Percentiles rank a stretch among this genome's conserved stretches.
These are phyloP conservation scores for Parapsyche elsis DNA, from an alignment of 1,140 invertebrate species.

Conservation along the genomic window DNA sequence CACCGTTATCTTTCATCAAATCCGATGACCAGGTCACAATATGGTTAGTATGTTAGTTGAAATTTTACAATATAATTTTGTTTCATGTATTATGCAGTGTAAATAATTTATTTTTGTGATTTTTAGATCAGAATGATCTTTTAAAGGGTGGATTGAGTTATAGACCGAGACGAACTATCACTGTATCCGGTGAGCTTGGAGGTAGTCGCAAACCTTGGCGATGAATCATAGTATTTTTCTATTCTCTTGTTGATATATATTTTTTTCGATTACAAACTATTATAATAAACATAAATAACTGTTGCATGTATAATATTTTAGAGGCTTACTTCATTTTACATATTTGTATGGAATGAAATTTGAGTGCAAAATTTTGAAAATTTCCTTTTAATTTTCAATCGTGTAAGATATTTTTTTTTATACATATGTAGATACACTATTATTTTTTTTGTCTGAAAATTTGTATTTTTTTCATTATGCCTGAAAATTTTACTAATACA, in stretches of 20 bases:
- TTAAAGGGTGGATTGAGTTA: constrained; percentile 29
- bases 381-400: no score
- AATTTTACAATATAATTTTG: not conserved
- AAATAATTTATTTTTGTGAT: constrained; percentile 12
- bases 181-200: constrained; percentile 46
- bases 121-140: constrained; percentile 51
- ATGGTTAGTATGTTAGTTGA: constrained; percentile 29
- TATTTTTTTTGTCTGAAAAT: no score
- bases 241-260: not conserved
- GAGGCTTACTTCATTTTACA: not conserved
- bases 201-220: constrained; percentile 52
- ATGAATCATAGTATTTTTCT: constrained; percentile 29
- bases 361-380: no score
- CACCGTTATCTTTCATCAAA: constrained; percentile 8
- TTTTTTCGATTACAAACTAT: not conserved
- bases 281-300: not conserved
- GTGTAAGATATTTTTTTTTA: no score
- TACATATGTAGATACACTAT: no score
- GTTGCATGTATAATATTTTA: constrained; percentile 13
- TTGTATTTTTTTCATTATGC: no score
- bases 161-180: constrained; percentile 40
- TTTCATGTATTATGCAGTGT: not conserved
- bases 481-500: no score
- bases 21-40: constrained; percentile 51
- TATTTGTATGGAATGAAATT: no score